phyloP scores from a whole-genome alignment of 2,888 invertebrate genomes.

The Thymelicus sylvestris region DNA sequence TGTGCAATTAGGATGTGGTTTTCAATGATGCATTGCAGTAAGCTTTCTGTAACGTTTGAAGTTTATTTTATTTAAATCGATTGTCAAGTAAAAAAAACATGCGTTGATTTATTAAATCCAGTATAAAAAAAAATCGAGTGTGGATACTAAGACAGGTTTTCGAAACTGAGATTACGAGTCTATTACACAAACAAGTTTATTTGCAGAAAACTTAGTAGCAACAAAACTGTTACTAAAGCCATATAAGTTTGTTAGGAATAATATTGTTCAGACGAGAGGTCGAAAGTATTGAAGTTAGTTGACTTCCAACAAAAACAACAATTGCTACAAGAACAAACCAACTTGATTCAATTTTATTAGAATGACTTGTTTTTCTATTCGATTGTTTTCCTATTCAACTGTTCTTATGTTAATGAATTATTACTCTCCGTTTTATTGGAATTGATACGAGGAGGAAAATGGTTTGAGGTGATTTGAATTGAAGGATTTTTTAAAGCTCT shows the following conservation, averaged over 20 bases:
- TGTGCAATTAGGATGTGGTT: no score
- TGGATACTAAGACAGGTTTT: no score
- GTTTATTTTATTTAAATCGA: no score
- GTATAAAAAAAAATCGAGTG: no score
- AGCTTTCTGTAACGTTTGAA: no score
- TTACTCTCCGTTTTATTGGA: not conserved
- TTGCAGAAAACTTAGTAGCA: constrained; percentile 13
- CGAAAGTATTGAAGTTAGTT: constrained; percentile 36
- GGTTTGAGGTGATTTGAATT: no score
- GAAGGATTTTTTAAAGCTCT: no score
- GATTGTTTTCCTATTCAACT: constrained; percentile 31
- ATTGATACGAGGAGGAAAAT: no score
- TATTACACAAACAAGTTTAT: not conserved
- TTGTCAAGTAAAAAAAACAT: no score
- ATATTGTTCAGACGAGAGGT: constrained; percentile 32
- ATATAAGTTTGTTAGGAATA: constrained; percentile 36
- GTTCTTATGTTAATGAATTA: constrained; percentile 16
- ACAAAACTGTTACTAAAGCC: constrained; percentile 20
- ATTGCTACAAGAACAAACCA: constrained; percentile 28
- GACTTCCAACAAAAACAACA: constrained; percentile 37
- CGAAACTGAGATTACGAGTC: no score
- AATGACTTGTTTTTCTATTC: constrained; percentile 34
- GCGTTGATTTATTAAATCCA: no score
- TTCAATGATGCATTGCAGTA: no score
- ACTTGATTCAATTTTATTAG: constrained; percentile 30